Conservation (phyloP, 2,797 vertebrate species). For the Channa striata region DNA sequence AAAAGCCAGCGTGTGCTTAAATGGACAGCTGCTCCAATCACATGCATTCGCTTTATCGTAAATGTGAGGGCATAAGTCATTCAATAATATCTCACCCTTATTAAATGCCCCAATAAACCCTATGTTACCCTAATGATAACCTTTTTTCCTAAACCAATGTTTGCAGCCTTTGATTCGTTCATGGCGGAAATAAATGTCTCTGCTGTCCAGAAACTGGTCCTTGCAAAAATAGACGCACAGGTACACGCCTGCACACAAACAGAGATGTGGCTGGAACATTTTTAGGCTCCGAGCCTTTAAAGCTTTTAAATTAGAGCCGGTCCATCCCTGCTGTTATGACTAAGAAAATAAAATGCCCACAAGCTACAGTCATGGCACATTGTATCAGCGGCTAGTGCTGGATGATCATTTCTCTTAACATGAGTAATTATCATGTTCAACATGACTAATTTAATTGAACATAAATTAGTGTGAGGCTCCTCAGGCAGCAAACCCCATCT, state of each 20-base stretch:
- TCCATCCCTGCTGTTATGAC: slow-evolving; percentile 54
- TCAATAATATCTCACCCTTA: no score
- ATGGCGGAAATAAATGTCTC: no score
- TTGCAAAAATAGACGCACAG: slow-evolving; percentile 5
- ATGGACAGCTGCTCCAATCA: no score
- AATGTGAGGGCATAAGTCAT: no score
- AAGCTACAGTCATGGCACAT: slow-evolving; percentile 67
- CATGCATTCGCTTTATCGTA: no score
- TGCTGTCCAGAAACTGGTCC: no score
- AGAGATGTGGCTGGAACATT: slow-evolving; percentile 9
- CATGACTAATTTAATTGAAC: slow-evolving; percentile 79
- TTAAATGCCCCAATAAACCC: no score
- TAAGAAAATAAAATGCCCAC: slow-evolving; percentile 65
- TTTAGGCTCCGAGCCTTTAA: slow-evolving; percentile 27
- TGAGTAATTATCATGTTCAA: slow-evolving; percentile 76
- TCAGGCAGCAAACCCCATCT: slow-evolving; percentile 59
- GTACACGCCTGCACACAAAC: background rate
- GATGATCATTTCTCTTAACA: slow-evolving; percentile 75
- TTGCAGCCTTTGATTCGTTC: no score
- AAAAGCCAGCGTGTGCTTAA: no score
- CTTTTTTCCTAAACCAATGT: no score
- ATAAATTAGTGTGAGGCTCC: slow-evolving; percentile 69
- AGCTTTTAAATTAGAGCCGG: slow-evolving; percentile 56
- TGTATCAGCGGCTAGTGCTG: slow-evolving; percentile 59
- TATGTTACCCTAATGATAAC: no score